Evolutionary conservation across 2,113 vertebrate genomes (phyloP).

Genomic region (Columbina picui): DNA sequence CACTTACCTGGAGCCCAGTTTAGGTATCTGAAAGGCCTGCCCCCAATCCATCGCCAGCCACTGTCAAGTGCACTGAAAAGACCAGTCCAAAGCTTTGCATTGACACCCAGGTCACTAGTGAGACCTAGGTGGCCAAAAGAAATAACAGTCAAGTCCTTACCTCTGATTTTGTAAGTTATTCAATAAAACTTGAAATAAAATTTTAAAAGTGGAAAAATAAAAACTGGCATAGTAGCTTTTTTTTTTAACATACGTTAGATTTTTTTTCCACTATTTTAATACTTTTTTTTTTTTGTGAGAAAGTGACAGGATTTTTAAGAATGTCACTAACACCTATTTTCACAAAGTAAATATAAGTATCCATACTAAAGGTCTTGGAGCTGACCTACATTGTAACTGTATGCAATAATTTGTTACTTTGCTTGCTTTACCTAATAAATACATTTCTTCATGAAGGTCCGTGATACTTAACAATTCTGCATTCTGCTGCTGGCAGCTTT

Average conservation of each 20-base stretch:
- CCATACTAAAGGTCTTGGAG: not conserved
- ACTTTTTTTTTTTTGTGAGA: not conserved
- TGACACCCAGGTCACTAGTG: constrained; percentile 67
- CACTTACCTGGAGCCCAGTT: constrained; percentile 93
- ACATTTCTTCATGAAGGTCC: constrained; percentile 88
- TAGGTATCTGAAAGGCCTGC: constrained; percentile 89
- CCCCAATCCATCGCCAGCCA: constrained; percentile 90
- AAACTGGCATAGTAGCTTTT: not conserved
- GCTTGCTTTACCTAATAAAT: constrained; percentile 85
- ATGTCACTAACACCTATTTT: not conserved
- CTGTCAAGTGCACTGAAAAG: constrained; percentile 85
- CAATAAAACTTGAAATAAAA: not conserved
- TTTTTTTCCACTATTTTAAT: not conserved
- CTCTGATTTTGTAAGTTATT: not conserved
- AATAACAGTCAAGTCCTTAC: not conserved
- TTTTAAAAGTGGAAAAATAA: not conserved
- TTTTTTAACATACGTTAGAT: not conserved
- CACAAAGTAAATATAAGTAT: not conserved
- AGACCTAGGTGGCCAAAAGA: constrained; percentile 75
- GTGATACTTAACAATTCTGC: constrained; percentile 89
- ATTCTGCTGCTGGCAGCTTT: constrained; percentile 91
- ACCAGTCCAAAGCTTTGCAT: constrained; percentile 87
- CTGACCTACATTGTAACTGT: not conserved
- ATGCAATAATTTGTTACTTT: not conserved
- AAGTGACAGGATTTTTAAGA: not conserved